A percentile compares a stretch with the other conserved stretches of the same genome.
phyloP scores from a whole-genome alignment of 2,797 vertebrate genomes.

The Gymnoscopelus braueri region DNA sequence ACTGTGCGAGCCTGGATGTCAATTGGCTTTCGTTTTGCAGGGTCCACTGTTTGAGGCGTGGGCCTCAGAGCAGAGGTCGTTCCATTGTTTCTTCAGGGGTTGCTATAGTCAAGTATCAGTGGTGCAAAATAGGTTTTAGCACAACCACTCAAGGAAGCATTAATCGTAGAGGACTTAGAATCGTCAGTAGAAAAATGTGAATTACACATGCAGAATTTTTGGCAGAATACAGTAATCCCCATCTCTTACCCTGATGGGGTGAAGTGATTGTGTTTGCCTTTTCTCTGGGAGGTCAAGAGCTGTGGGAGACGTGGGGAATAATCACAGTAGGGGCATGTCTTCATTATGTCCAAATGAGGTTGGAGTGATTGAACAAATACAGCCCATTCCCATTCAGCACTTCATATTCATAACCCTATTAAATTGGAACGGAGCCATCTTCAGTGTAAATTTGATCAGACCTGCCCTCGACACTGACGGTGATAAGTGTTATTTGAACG shows the following conservation, averaged over 20 bases:
- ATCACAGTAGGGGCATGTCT: conserved; percentile 73
- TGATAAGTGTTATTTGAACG: conserved; percentile 67
- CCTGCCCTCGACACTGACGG: conserved; percentile 58
- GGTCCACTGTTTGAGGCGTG: no score
- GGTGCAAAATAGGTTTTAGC: no score
- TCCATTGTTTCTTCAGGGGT: no score
- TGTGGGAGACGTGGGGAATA: conserved; percentile 65
- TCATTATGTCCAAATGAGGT: conserved; percentile 82
- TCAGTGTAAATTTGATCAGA: conserved; percentile 88
- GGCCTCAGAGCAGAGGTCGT: no score
- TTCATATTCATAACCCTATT: conserved; percentile 82
- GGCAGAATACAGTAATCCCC: conserved; percentile 40
- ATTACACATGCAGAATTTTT: conserved; percentile 25
- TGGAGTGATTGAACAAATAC: conserved; percentile 80
- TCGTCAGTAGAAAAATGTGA: no score
- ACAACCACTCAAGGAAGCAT: no score
- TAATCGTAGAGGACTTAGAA: no score
- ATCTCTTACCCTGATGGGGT: conserved; percentile 62
- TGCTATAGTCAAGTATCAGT: no score
- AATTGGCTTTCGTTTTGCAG: no score
- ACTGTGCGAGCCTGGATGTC: no score
- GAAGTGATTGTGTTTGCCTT: conserved; percentile 74
- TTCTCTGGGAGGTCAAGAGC: conserved; percentile 67
- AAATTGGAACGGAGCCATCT: conserved; percentile 88
- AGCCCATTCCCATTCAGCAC: conserved; percentile 60